Conservation (phyloP, 1,140 invertebrate genomes). For the Heliothis virescens region DNA sequence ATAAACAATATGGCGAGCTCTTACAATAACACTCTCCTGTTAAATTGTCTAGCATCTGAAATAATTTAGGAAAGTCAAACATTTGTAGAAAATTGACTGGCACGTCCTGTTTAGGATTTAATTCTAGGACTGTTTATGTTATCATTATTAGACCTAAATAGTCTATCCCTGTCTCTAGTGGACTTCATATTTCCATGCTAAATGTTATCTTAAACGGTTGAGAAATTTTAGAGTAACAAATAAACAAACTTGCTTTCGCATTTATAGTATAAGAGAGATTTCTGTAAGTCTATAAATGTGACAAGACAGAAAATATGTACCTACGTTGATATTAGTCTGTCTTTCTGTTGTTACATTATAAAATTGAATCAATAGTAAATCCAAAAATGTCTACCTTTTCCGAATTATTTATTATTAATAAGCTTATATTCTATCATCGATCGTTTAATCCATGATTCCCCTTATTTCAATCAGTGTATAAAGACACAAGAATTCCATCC, state of each 20-base stretch:
- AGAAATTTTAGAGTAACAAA: too few relatives aligned
- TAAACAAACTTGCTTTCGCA: too few relatives aligned
- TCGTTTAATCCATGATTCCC: not conserved
- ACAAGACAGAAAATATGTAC: too few relatives aligned
- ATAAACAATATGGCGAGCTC: not conserved
- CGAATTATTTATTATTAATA: not conserved
- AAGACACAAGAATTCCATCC: not conserved
- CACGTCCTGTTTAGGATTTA: not conserved
- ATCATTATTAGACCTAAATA: too few relatives aligned
- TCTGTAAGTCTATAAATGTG: too few relatives aligned
- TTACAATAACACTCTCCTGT: not conserved
- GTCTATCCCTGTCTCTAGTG: not conserved
- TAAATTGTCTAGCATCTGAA: not conserved
- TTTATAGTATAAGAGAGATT: too few relatives aligned
- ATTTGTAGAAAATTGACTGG: not conserved
- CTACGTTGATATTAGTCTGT: too few relatives aligned
- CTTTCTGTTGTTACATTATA: too few relatives aligned
- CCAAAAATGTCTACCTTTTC: not conserved
- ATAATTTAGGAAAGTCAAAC: not conserved
- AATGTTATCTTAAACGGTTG: too few relatives aligned
- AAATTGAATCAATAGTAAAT: too few relatives aligned
- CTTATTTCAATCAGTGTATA: not conserved
- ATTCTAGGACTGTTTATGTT: too few relatives aligned
- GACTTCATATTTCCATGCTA: too few relatives aligned
- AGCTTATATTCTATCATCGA: not conserved